phyloP scores from a whole-genome alignment of 2,797 vertebrate genomes.

The Cuculus canorus region DNA sequence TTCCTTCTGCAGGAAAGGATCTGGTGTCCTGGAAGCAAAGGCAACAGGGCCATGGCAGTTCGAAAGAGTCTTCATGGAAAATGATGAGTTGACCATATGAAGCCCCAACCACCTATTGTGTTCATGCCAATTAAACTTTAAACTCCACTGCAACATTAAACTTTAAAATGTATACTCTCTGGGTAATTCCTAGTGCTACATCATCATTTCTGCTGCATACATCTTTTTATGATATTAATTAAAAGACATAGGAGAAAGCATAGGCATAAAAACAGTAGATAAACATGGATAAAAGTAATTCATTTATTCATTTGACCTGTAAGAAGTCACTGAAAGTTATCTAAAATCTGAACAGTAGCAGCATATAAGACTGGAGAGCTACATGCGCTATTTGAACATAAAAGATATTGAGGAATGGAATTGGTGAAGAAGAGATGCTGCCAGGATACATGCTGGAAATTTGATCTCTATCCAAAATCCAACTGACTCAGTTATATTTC shows the following conservation, averaged over 20 bases:
- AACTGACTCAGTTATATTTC: slow-evolving; percentile 53
- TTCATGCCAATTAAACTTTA: neutral
- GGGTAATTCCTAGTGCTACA: neutral
- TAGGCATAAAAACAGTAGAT: neutral
- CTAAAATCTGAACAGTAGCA: neutral
- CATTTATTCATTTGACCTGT: neutral
- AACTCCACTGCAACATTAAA: neutral
- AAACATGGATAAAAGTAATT: neutral
- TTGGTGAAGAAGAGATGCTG: neutral
- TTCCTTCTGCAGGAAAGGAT: neutral
- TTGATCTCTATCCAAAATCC: slow-evolving; percentile 56
- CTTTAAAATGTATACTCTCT: neutral
- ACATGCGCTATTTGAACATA: neutral
- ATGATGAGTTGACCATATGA: neutral
- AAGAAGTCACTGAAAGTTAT: neutral
- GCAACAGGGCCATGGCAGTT: neutral
- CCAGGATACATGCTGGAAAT: slow-evolving; percentile 49
- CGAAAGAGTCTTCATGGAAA: neutral
- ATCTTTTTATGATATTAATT: neutral
- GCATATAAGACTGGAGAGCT: neutral
- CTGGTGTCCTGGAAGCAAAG: neutral
- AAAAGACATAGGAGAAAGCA: neutral
- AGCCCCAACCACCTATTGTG: neutral
- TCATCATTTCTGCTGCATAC: neutral
- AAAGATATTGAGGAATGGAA: neutral